Percentiles rank a stretch among this genome's conserved stretches.
Evolutionary conservation across 2,113 vertebrate species (phyloP).

Genomic region (Pelodiscus sinensis): DNA sequence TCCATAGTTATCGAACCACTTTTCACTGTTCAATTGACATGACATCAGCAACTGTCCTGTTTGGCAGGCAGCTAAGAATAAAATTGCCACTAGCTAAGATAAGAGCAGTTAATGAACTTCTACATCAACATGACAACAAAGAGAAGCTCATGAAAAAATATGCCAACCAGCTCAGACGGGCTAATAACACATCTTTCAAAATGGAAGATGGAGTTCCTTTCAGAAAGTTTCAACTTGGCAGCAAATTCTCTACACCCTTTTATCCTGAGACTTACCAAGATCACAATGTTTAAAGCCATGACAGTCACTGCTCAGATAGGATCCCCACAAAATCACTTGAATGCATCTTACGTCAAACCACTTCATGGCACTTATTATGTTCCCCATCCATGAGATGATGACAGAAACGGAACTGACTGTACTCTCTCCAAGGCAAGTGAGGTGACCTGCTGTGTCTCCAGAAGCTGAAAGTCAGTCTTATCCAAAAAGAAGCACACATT

Average conservation of each 20-base stretch:
- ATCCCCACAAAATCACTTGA: background rate
- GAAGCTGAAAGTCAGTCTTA: background rate
- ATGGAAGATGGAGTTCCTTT: background rate
- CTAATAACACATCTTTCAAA: background rate
- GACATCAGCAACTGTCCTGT: background rate
- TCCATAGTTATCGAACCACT: background rate
- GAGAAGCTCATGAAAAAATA: background rate
- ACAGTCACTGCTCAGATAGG: too few relatives aligned
- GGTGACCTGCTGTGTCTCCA: background rate
- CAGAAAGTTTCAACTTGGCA: too few relatives aligned
- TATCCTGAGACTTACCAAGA: too few relatives aligned
- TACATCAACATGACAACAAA: background rate
- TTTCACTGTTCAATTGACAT: background rate
- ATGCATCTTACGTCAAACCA: background rate
- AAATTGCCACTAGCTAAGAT: background rate
- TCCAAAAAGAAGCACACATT: background rate
- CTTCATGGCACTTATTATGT: too few relatives aligned
- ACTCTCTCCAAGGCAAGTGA: too few relatives aligned
- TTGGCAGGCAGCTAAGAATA: background rate
- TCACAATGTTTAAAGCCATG: background rate
- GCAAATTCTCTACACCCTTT: too few relatives aligned
- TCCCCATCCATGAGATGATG: background rate
- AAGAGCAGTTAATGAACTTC: background rate
- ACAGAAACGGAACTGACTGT: background rate
- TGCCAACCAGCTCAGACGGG: background rate